Evolutionary conservation across 2,888 invertebrate genomes (phyloP).

Genomic region (Synanthedon vespiformis): DNA sequence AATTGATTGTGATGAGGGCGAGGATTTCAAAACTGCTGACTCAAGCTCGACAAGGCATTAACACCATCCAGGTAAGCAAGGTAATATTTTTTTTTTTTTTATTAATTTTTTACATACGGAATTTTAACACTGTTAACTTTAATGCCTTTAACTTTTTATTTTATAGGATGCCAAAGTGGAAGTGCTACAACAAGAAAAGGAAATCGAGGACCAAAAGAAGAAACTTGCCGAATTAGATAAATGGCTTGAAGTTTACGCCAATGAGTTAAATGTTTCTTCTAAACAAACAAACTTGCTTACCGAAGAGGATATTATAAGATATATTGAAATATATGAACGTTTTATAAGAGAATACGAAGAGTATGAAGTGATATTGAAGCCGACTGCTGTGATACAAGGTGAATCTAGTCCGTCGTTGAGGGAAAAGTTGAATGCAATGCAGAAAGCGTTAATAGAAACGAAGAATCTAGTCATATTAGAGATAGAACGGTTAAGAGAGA

Average conservation of each 20-base stretch:
- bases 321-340: constrained; percentile 59
- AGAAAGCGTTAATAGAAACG: constrained; percentile 72
- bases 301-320: constrained; percentile 52
- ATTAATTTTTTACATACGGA: constrained; percentile 5
- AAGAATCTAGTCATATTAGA: constrained; percentile 71
- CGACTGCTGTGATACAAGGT: constrained; percentile 56
- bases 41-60: constrained; percentile 77
- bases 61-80: constrained; percentile 65
- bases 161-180: constrained; percentile 61
- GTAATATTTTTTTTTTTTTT: constrained; percentile 21
- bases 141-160: constrained; percentile 5
- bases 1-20: constrained; percentile 71
- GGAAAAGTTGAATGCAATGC: constrained; percentile 69
- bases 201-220: constrained; percentile 48
- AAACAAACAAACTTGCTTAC: constrained; percentile 39
- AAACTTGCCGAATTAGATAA: constrained; percentile 55
- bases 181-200: constrained; percentile 40
- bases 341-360: constrained; percentile 60
- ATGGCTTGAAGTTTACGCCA: constrained; percentile 64
- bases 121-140: background rate
- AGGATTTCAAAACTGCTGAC: constrained; percentile 75
- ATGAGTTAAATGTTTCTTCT: constrained; percentile 56
- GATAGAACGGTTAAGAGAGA: constrained; percentile 64
- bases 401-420: constrained; percentile 65
- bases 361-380: constrained; percentile 52